phyloP scores from a whole-genome alignment of 35 echinoderm and acorn worm genomes.

The Ophioderma brevispina region DNA sequence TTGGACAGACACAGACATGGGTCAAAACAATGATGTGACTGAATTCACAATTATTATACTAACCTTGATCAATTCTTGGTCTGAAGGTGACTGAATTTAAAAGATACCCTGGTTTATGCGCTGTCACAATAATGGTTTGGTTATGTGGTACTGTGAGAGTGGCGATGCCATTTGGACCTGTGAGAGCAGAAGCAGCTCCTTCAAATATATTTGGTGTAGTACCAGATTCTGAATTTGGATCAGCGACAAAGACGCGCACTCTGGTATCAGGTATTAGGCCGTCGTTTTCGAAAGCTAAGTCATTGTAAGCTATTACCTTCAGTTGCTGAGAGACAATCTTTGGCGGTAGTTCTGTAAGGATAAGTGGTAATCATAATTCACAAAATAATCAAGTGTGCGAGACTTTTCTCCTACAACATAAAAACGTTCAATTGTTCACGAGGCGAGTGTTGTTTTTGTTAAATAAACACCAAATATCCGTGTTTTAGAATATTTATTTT shows the following conservation, averaged over 20 bases:
- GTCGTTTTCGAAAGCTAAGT: neutral
- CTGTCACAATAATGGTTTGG: conserved; percentile 4
- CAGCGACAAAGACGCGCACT: conserved; percentile 1
- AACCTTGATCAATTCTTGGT: neutral
- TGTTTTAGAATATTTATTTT: too few species aligned
- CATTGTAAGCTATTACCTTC: neutral
- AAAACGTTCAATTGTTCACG: too few species aligned
- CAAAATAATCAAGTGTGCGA: too few species aligned
- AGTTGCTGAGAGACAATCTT: neutral
- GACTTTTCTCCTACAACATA: too few species aligned
- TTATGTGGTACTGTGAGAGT: conserved; percentile 23
- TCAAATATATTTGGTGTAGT: neutral
- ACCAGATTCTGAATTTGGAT: neutral
- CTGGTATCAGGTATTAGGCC: neutral
- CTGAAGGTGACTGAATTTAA: neutral
- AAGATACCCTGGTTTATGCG: neutral
- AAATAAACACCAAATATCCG: too few species aligned
- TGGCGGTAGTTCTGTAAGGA: conserved; percentile 14
- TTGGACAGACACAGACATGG: too few species aligned
- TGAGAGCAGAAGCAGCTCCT: neutral
- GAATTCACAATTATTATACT: neutral
- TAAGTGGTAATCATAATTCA: too few species aligned
- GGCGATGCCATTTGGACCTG: conserved; percentile 10
- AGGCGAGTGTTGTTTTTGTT: too few species aligned
- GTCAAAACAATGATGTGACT: too few species aligned